phyloP scores from a whole-genome alignment of 2,888 invertebrate species.

The Adela reaumurella region DNA sequence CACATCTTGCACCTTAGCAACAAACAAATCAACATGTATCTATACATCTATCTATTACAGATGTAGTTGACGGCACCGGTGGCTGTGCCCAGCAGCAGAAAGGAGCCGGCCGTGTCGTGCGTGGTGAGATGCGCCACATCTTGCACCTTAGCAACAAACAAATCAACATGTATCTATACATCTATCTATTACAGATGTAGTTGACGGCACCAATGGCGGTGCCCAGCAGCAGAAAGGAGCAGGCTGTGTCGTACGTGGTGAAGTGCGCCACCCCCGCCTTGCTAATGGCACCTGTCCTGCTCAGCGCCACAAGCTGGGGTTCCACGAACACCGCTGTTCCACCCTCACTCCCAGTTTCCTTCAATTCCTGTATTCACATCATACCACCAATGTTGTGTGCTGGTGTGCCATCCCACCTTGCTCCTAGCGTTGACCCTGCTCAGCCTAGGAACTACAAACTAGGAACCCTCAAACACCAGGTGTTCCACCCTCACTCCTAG shows the following conservation, averaged over 20 bases:
- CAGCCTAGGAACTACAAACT: conserved; percentile 82
- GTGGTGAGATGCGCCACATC: conserved; percentile 94
- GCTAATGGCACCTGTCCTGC: conserved; percentile 56
- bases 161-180: no score
- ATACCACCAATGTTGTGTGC: no score
- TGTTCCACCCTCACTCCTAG: no score
- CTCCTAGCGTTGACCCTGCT: conserved; percentile 31
- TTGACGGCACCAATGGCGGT: conserved; percentile 96
- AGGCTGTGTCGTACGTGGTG: conserved; percentile 94
- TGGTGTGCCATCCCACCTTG: conserved; percentile 91
- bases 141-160: no score
- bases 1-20: no score
- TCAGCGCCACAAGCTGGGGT: conserved; percentile 94
- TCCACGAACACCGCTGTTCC: conserved; percentile 99
- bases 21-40: no score
- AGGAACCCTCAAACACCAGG: conserved; percentile 92
- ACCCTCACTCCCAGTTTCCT: no score
- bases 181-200: conserved; percentile 59
- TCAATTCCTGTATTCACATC: no score
- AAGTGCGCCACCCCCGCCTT: conserved; percentile 95
- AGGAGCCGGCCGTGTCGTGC: conserved; percentile 95
- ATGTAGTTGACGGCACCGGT: conserved; percentile 97
- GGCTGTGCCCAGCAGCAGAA: conserved; percentile 89
- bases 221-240: conserved; percentile 90
- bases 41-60: conserved; percentile 2